phyloP scores from a whole-genome alignment of 2,888 invertebrate genomes.

The Bursaphelenchus okinawaensis region DNA sequence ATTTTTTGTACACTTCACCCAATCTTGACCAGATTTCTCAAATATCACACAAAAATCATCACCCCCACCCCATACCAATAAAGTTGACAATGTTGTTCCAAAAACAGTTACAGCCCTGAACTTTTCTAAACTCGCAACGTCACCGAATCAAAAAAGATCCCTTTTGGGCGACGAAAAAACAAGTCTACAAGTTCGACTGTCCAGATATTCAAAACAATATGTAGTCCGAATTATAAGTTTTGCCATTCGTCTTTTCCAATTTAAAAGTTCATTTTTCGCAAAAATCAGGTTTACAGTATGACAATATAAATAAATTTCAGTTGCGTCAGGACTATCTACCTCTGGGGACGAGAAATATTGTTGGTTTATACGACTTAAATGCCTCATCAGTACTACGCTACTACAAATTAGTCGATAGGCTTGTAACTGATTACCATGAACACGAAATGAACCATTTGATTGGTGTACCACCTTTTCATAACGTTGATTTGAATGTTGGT shows the following conservation, averaged over 20 bases:
- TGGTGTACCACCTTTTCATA: constrained; percentile 3
- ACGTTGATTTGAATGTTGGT: constrained; percentile 1
- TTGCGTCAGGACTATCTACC: not conserved
- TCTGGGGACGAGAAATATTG: not conserved
- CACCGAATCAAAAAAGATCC: not conserved
- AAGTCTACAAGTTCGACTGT: not conserved
- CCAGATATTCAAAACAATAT: not conserved
- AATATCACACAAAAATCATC: not conserved
- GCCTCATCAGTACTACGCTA: constrained; percentile 1
- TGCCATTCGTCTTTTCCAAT: no score
- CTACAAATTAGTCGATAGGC: not conserved
- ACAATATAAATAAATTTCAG: no score
- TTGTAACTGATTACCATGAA: constrained; percentile 7
- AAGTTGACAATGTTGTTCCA: not conserved
- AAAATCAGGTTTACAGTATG: no score
- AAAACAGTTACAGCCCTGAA: not conserved
- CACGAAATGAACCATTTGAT: constrained; percentile 7
- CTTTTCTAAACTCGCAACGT: not conserved
- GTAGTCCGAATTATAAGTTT: no score
- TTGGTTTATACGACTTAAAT: constrained; percentile 1
- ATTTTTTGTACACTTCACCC: no score
- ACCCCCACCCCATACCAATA: no score
- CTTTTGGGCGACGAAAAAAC: not conserved
- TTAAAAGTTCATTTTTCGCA: no score
- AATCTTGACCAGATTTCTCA: not conserved